These are phyloP conservation scores for Hydropsyche betteni DNA, from an alignment of 2,888 invertebrate species.

Conservation along the genomic window DNA sequence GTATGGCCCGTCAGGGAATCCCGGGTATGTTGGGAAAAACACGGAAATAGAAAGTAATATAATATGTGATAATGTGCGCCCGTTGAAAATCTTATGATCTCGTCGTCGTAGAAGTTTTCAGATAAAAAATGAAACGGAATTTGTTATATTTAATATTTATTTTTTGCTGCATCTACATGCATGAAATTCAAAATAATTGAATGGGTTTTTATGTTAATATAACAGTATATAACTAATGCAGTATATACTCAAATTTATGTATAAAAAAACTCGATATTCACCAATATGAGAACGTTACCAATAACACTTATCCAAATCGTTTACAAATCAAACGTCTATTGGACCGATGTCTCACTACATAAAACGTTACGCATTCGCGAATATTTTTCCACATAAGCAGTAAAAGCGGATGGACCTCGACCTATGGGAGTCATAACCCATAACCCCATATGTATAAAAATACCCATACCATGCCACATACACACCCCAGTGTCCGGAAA, in stretches of 20 bases:
- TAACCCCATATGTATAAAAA: not conserved
- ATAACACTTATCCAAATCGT: not conserved
- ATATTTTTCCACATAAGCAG: slow-evolving; percentile 19
- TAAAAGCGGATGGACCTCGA: slow-evolving; percentile 20
- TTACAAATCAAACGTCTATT: slow-evolving; percentile 19
- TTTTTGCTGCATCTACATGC: no score
- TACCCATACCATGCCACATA: not conserved
- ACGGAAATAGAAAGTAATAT: not conserved
- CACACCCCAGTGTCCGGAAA: slow-evolving; percentile 1
- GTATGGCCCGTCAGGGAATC: not conserved
- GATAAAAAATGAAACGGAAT: no score
- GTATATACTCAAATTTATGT: no score
- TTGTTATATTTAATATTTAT: no score
- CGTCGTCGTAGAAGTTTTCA: no score
- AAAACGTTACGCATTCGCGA: slow-evolving; percentile 9
- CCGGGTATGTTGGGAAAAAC: not conserved
- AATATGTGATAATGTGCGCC: no score
- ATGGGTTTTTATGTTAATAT: no score
- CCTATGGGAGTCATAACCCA: slow-evolving; percentile 10
- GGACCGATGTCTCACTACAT: slow-evolving; percentile 1
- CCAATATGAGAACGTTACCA: no score
- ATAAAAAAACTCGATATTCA: no score
- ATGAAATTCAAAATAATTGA: no score
- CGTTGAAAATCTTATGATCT: no score
- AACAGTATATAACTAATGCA: no score